These are phyloP conservation scores for Corythoichthys haematopterus DNA, from an alignment of 2,113 vertebrate genomes.

Conservation along the genomic window DNA sequence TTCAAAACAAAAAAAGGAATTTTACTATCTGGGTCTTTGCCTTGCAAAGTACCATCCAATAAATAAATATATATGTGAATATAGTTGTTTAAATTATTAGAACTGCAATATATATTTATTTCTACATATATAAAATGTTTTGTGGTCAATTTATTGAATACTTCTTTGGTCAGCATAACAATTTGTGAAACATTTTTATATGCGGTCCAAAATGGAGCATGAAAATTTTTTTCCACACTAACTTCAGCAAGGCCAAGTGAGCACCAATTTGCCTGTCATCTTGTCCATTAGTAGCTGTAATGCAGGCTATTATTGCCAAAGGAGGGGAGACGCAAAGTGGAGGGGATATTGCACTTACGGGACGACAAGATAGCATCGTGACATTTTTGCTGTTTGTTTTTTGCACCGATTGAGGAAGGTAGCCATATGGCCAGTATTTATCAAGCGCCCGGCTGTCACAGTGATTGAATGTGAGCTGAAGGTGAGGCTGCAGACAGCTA, in stretches of 20 bases:
- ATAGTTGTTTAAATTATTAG: too few species aligned
- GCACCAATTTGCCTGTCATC: conserved; percentile 34
- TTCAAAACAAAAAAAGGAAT: too few species aligned
- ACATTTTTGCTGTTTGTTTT: conserved; percentile 62
- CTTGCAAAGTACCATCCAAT: too few species aligned
- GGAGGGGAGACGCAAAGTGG: conserved; percentile 19
- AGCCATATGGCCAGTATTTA: conserved; percentile 67
- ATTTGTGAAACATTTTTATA: background rate
- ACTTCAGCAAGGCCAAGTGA: conserved; percentile 33
- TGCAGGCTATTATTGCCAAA: conserved; percentile 36
- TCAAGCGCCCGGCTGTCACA: conserved; percentile 49
- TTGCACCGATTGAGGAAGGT: conserved; percentile 50
- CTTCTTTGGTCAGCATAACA: background rate
- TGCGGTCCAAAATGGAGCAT: background rate
- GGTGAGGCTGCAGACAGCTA: conserved; percentile 64
- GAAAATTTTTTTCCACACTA: background rate
- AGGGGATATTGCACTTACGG: conserved; percentile 26
- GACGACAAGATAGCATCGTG: conserved; percentile 36
- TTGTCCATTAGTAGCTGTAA: conserved; percentile 48
- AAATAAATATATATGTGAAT: too few species aligned
- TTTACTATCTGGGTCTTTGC: too few species aligned
- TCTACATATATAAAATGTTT: too few species aligned
- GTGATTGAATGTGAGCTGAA: conserved; percentile 73
- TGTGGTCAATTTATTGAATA: too few species aligned
- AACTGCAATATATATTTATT: too few species aligned